A percentile compares a stretch with the other conserved stretches of the same genome.
These are phyloP conservation scores for Opisthocomus hoazin DNA, from an alignment of 2,113 vertebrate genomes.

Conservation along the genomic window DNA sequence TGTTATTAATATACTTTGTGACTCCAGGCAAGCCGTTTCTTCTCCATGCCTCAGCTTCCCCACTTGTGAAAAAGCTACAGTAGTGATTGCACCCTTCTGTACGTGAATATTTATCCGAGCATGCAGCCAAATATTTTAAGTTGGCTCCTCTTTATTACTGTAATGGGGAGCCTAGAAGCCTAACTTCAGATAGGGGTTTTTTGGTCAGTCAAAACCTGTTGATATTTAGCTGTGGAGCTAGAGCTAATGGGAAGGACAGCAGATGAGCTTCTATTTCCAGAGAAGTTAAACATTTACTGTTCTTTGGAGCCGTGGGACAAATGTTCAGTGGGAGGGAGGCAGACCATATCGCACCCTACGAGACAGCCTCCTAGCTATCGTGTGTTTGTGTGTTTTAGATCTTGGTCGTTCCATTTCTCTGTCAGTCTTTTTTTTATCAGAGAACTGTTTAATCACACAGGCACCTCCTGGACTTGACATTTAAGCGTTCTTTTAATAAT, in stretches of 20 bases:
- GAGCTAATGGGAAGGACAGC: neutral
- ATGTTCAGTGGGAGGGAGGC: neutral
- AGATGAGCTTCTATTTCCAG: neutral
- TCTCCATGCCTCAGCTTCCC: neutral
- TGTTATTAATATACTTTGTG: neutral
- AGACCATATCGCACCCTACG: neutral
- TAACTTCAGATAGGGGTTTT: neutral
- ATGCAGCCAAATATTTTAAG: neutral
- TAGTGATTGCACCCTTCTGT: neutral
- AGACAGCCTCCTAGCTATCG: neutral
- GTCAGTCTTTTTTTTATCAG: neutral
- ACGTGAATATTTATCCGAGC: neutral
- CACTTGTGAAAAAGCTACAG: neutral
- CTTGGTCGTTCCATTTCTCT: neutral
- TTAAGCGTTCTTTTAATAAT: neutral
- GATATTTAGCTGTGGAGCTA: neutral
- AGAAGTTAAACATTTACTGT: conserved; percentile 40
- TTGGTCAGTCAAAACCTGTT: neutral
- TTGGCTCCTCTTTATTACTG: neutral
- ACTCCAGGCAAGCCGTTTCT: neutral
- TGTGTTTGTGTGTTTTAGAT: neutral
- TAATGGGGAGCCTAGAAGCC: neutral
- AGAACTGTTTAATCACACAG: neutral
- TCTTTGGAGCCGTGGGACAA: neutral
- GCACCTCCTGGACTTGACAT: neutral